These are phyloP conservation scores for Lasioglossum lativentre DNA, from an alignment of 2,888 invertebrate genomes.

Conservation along the genomic window DNA sequence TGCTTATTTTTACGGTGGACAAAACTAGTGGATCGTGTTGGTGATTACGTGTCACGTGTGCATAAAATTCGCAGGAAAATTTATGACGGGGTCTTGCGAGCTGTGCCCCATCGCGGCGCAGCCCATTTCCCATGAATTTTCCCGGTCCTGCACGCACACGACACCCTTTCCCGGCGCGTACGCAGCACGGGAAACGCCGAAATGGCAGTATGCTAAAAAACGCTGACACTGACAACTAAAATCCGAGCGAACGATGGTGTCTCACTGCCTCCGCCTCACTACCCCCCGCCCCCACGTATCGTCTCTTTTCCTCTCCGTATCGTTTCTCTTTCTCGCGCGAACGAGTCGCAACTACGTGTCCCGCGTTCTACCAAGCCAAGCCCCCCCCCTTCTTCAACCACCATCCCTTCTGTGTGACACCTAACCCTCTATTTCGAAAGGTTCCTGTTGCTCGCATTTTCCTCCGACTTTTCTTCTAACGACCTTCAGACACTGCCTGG, in stretches of 20 bases:
- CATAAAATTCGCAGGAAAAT: conserved; percentile 28
- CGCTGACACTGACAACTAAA: conserved; percentile 72
- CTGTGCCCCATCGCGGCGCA: conserved; percentile 17
- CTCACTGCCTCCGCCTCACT: conserved; percentile 36
- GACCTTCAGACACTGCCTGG: neutral
- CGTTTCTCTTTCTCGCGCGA: neutral
- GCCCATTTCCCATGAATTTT: conserved; percentile 42
- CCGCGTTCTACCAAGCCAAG: conserved; percentile 44
- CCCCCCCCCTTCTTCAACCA: conserved; percentile 2
- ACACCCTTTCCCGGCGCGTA: conserved; percentile 35
- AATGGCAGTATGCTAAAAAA: conserved; percentile 72
- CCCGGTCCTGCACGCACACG: conserved; percentile 40
- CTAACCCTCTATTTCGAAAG: conserved; percentile 43
- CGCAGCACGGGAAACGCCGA: conserved; percentile 66
- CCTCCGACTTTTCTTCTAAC: conserved; percentile 21
- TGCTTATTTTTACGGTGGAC: conserved; percentile 21
- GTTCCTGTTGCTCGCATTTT: conserved; percentile 29
- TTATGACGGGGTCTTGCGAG: conserved; percentile 35
- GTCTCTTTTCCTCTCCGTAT: neutral
- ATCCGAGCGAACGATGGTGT: conserved; percentile 53
- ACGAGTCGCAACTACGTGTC: conserved; percentile 34
- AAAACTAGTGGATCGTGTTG: conserved; percentile 32
- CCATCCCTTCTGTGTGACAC: conserved; percentile 17
- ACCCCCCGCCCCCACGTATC: neutral
- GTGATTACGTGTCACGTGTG: conserved; percentile 36